Base-by-base conservation (phyloP, 2,888 invertebrate species). In the Chymomyza caudatula region DNA sequence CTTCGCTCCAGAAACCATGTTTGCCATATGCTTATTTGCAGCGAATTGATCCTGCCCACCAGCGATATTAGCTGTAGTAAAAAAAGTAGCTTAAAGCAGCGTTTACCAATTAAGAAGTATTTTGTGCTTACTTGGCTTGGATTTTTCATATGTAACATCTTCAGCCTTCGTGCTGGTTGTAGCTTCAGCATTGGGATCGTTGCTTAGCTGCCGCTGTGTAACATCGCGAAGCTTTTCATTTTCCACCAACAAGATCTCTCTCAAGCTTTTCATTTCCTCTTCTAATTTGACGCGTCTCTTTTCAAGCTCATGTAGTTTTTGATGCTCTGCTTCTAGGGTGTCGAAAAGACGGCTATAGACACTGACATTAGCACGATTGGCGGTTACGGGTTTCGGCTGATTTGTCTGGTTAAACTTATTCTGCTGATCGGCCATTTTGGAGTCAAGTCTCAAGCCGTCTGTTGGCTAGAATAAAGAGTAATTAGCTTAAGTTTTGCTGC, bases 301-400 rank as follows among this genome's bases (percentile, higher is more conserved):
- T 11, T 78, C 79, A 51, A 78, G 15, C 0, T 60, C 20, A 42
- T 25, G 66, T 1, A 78, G 17, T 44, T 82, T 78, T 3, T 44
- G 44, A 11, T 76, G 70, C 4, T 73, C 75, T 0, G 64, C 56
- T n/a, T 80, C 75, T 22, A 80, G 61, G 1, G 65, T 71, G 6
- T 53, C 69, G n/a, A 75, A 67, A 0, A 78, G 57, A 13, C 61
- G 64, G 1, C 63, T 64, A 5, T 67, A 69, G 0, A 70, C 57
- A 6, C 49, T 62, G 6, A 44, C 8, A 53, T 65, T 54, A 3
- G n/a, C n/a, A 11, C 37, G 37, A 5, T 37, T 11, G 37, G 37
- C 37, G 11, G 37, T 11, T 4, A 37, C 11, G 4, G 5, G 5
- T 37, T 4, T 37, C 37, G 37, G 37, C 37, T n/a, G n/a, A n/a